Percentiles rank a stretch among this genome's conserved stretches.
Conservation (phyloP, 2,113 vertebrate genomes). For the Pangasianodon gigas region DNA sequence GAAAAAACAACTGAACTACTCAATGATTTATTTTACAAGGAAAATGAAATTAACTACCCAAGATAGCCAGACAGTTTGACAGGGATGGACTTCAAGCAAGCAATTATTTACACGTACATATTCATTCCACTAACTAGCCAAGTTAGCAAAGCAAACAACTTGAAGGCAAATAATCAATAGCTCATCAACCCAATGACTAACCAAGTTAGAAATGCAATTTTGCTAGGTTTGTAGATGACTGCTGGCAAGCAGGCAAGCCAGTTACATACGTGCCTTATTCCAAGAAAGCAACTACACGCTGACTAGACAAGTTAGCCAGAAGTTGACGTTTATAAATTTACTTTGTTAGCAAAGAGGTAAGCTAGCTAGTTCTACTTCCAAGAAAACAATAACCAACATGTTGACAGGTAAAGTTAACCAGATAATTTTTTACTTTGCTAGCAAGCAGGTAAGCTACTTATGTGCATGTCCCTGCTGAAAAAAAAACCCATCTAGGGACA, state of each 20-base stretch:
- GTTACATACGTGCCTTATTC: background rate
- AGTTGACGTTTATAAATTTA: background rate
- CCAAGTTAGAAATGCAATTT: background rate
- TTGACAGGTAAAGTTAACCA: background rate
- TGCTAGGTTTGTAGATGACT: background rate
- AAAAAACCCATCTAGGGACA: background rate
- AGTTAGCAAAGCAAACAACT: background rate
- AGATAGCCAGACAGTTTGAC: background rate
- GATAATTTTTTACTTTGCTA: background rate
- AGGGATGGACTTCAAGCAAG: background rate
- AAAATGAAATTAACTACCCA: background rate
- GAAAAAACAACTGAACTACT: background rate
- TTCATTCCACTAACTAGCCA: background rate
- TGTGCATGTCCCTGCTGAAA: background rate
- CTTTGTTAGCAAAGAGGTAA: background rate
- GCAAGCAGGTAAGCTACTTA: background rate
- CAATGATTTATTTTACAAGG: background rate
- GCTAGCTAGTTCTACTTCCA: background rate
- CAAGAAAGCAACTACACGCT: background rate
- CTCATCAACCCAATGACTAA: background rate
- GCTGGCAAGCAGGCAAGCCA: background rate
- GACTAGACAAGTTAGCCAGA: background rate
- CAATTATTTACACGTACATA: background rate
- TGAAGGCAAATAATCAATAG: background rate
- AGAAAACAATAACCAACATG: background rate